A percentile compares a stretch with the other conserved stretches of the same genome.
Evolutionary conservation across 2,797 vertebrate species (phyloP).

Genomic region (Malurus splendens): DNA sequence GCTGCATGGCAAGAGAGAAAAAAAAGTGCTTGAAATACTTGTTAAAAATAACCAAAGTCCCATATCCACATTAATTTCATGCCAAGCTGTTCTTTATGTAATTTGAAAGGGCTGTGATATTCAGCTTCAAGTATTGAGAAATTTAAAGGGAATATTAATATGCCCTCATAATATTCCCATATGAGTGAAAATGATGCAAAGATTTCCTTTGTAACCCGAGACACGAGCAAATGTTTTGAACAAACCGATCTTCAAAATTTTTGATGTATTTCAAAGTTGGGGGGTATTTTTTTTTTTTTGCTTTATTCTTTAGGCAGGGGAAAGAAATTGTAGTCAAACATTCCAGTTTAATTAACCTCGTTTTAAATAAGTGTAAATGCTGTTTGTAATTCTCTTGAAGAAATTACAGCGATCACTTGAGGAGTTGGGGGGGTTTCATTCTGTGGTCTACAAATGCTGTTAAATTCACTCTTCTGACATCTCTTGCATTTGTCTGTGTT

Average conservation of each 20-base stretch:
- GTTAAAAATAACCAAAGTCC: conserved; percentile 12
- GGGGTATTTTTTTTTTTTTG: not conserved
- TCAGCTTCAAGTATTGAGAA: not conserved
- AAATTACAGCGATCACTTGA: not conserved
- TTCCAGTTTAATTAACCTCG: not conserved
- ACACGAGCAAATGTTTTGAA: not conserved
- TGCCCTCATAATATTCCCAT: not conserved
- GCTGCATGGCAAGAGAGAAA: not conserved
- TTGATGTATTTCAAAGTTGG: not conserved
- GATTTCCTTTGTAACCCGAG: not conserved
- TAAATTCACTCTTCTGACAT: not conserved
- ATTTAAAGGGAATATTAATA: not conserved
- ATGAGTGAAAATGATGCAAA: not conserved
- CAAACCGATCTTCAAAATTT: not conserved
- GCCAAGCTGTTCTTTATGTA: not conserved
- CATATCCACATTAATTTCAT: not conserved
- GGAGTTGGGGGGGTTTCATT: not conserved
- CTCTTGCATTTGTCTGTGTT: not conserved
- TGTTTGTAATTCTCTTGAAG: not conserved
- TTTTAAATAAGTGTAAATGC: not conserved
- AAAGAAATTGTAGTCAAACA: not conserved
- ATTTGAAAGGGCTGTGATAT: conserved; percentile 1
- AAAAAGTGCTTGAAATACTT: not conserved
- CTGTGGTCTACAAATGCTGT: not conserved
- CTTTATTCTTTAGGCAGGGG: not conserved